These are phyloP conservation scores for Tauraco erythrolophus DNA, from an alignment of 2,113 vertebrate genomes.

Conservation along the genomic window DNA sequence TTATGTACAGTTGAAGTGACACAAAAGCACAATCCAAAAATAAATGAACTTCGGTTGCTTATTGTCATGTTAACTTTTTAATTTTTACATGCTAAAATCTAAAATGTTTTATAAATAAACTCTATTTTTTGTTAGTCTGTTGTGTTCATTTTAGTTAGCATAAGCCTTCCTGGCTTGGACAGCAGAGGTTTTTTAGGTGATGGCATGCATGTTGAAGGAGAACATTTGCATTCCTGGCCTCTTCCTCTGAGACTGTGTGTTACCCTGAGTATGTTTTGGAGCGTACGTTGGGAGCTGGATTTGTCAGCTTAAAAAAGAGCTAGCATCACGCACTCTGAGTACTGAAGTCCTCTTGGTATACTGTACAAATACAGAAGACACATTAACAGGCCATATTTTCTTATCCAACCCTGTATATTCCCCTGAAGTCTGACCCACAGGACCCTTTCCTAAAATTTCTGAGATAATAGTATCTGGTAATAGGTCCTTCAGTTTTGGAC, in stretches of 20 bases:
- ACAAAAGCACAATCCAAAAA: conserved; percentile 21
- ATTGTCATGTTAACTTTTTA: conserved; percentile 44
- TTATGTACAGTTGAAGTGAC: conserved; percentile 39
- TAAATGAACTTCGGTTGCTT: conserved; percentile 27
- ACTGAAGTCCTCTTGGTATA: background rate
- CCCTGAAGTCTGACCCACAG: background rate
- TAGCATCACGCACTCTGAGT: background rate
- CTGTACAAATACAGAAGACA: background rate
- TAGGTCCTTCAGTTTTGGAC: background rate
- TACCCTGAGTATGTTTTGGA: background rate
- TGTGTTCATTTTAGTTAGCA: background rate
- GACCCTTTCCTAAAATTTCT: background rate
- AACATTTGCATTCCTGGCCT: background rate
- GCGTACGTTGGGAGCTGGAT: background rate
- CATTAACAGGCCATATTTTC: background rate
- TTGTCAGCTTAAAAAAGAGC: background rate
- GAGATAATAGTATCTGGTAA: background rate
- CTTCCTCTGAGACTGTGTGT: background rate
- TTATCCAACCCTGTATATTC: background rate
- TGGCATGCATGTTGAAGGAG: background rate
- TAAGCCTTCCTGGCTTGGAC: background rate
- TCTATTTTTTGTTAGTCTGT: background rate
- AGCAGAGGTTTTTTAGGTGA: background rate
- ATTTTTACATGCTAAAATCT: background rate
- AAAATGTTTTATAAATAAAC: conserved; percentile 47